Evolutionary conservation across 2,888 invertebrate species (phyloP), one percentile per base, ranked within the genome.

Genomic region (Octodonta nipae): DNA sequence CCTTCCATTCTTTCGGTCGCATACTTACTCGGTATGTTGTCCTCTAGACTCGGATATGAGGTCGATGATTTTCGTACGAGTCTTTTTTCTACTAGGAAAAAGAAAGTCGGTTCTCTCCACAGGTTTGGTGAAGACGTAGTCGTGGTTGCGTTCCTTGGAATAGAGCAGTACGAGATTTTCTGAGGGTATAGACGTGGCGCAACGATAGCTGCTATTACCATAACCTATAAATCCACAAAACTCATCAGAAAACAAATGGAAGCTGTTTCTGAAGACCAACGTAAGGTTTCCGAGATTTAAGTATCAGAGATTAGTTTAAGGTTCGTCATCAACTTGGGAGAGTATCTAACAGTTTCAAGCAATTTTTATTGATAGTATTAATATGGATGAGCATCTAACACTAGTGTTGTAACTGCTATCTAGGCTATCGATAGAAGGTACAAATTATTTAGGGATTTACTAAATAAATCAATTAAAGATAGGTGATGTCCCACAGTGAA

Each of bases 1-100:
- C 3, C 11, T 2, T 27, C 11, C 11, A 22, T 22, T 10, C 22
- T 22, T 22, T 10, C 22, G 11, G 22, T n/a, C n/a, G n/a, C n/a
- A n/a, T n/a, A n/a, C n/a, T n/a, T n/a, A 43, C 43, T 38, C 31
- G 13, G 32, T 32, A 36, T 41, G 41, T 32, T 35, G 26, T 35
- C 40, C 40, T 40, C 40, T 41, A 37, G 37, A 34, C 30, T 38
- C 40, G 15, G 41, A 37, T 12, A 39, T 31, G 28, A 41, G 35
- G 37, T 46, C 42, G 22, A 32, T 31, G n/a, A 43, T 20, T 36
- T 32, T 32, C 10, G 38, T 34, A n/a, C 28, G 35, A 15, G 32
- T 33, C 32, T 46, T 49, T 43, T 45, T 46, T 34, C 43, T 49
- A 20, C 42, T 43, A 2, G 49, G 49, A 34, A 43, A 49, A 20